phyloP scores from a whole-genome alignment of 1,140 invertebrate species.

The Ladona fulva region DNA sequence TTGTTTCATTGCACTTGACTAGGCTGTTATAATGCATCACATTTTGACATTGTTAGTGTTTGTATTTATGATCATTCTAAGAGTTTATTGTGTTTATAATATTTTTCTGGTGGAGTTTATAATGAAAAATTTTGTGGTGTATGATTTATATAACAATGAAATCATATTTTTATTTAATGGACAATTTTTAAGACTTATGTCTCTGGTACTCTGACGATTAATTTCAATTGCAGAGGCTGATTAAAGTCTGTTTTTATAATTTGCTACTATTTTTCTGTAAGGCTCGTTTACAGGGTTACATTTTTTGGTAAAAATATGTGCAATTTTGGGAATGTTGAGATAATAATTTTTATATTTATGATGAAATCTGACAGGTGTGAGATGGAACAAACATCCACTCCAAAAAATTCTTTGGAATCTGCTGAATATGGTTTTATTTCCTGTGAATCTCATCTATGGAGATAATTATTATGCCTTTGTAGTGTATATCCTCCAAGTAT shows the following conservation, averaged over 20 bases:
- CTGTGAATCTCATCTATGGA: not conserved
- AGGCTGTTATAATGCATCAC: not conserved
- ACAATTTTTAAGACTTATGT: not conserved
- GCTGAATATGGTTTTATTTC: not conserved
- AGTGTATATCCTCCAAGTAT: not conserved
- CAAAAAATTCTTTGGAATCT: not conserved
- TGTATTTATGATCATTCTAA: not conserved
- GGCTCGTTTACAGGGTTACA: not conserved
- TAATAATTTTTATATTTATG: not conserved
- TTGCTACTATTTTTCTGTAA: not conserved
- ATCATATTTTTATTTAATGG: not conserved
- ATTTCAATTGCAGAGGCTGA: too few relatives aligned
- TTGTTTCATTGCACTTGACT: not conserved
- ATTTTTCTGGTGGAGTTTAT: not conserved
- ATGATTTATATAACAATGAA: not conserved
- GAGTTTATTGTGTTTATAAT: not conserved
- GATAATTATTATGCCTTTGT: not conserved
- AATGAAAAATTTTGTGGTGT: not conserved
- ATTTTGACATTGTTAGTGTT: not conserved
- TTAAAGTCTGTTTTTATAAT: not conserved
- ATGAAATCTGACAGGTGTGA: not conserved
- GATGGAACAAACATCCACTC: too few relatives aligned
- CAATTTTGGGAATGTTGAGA: not conserved
- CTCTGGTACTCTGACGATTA: not conserved
- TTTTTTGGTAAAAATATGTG: not conserved